Evolutionary conservation across 2,888 invertebrate genomes (phyloP).

Genomic region (Chrysolina americana): DNA sequence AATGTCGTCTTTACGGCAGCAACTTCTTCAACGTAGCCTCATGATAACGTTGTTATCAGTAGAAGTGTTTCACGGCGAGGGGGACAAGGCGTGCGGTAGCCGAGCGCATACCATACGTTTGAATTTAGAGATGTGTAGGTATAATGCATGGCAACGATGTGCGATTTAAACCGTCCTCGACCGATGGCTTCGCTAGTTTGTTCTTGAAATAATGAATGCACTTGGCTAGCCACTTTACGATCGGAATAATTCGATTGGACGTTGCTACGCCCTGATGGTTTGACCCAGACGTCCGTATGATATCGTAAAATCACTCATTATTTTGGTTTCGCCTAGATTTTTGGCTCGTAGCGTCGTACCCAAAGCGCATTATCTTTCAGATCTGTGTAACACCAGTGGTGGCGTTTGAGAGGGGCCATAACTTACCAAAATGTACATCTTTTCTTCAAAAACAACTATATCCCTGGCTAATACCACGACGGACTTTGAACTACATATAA

Average conservation of each 20-base stretch:
- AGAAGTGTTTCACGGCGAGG: slow-evolving; percentile 19
- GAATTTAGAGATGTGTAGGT: slow-evolving; percentile 22
- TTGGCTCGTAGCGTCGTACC: background rate
- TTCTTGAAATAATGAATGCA: slow-evolving; percentile 17
- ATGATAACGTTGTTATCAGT: slow-evolving; percentile 36
- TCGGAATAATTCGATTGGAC: slow-evolving; percentile 10
- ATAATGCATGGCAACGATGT: slow-evolving; percentile 20
- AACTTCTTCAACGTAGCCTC: slow-evolving; percentile 37
- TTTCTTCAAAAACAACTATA: too few relatives aligned
- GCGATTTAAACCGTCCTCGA: slow-evolving; percentile 18
- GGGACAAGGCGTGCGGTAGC: slow-evolving; percentile 12
- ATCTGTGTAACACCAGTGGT: background rate
- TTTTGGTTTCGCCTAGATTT: background rate
- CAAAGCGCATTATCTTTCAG: background rate
- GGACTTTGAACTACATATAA: too few relatives aligned
- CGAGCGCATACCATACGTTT: slow-evolving; percentile 18
- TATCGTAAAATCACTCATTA: background rate
- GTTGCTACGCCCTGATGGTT: background rate
- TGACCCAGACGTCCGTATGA: background rate
- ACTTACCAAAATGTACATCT: too few relatives aligned
- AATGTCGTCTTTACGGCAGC: slow-evolving; percentile 27
- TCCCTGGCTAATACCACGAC: too few relatives aligned
- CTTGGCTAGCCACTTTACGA: slow-evolving; percentile 3
- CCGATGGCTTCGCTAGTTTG: slow-evolving; percentile 18
- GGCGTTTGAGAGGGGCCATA: background rate